Evolutionary conservation across 2,113 vertebrate genomes (phyloP).

Genomic region (Cephalopterus ornatus): DNA sequence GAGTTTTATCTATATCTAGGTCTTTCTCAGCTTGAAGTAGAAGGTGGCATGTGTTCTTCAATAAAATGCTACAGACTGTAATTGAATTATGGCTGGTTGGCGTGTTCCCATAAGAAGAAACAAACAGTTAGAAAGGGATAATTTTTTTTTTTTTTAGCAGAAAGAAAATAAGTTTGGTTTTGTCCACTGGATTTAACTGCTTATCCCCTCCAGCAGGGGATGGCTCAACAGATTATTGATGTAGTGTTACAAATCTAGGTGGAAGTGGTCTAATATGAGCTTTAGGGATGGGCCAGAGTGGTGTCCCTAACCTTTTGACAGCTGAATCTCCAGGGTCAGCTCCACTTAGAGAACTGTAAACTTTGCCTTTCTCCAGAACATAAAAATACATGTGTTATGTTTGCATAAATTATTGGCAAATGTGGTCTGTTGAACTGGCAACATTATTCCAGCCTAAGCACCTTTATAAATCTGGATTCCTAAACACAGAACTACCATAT

Average conservation of each 20-base stretch:
- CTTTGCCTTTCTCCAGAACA: not conserved
- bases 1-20: constrained; percentile 42
- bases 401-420: not conserved
- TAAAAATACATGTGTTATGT: not conserved
- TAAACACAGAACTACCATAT: not conserved
- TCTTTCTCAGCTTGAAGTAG: constrained; percentile 11
- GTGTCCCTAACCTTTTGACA: not conserved
- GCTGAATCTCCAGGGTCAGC: not conserved
- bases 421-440: not conserved
- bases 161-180: not conserved
- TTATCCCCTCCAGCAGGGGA: not conserved
- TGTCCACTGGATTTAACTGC: not conserved
- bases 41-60: not conserved
- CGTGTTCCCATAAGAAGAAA: not conserved
- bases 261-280: not conserved
- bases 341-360: not conserved
- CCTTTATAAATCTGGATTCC: not conserved
- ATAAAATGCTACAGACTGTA: not conserved
- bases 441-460: not conserved
- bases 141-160: not conserved
- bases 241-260: not conserved
- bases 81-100: not conserved
- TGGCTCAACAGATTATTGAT: not conserved
- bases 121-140: not conserved
- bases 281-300: fast-evolving